phyloP scores from a whole-genome alignment of 2,797 vertebrate species.

The Darevskia mixta region DNA sequence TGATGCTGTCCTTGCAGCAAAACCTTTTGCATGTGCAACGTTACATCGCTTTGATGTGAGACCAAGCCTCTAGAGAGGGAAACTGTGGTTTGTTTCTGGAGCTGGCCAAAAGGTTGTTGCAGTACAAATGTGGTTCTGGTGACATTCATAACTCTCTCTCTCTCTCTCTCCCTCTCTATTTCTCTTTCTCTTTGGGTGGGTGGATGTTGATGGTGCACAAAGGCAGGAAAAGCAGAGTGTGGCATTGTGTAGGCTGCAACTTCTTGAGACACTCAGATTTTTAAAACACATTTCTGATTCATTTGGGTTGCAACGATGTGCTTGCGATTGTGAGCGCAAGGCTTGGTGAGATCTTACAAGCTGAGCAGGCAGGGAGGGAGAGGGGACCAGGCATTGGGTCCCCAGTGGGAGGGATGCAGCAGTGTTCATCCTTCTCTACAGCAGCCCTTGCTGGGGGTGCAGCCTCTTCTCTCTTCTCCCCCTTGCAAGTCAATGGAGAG shows the following conservation, averaged over 20 bases:
- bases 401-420: too few relatives aligned
- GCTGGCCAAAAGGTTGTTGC: not conserved
- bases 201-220: not conserved
- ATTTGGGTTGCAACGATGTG: not conserved
- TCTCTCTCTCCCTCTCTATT: too few relatives aligned
- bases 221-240: not conserved
- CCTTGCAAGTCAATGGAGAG: too few relatives aligned
- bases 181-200: too few relatives aligned
- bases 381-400: not conserved
- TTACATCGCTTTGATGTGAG: not conserved
- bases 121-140: not conserved
- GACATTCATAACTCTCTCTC: too few relatives aligned
- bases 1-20: conserved; percentile 51
- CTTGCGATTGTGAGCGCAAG: not conserved
- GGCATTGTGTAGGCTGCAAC: not conserved
- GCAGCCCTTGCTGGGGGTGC: too few relatives aligned
- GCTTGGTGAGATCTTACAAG: not conserved
- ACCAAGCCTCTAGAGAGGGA: not conserved
- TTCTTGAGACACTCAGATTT: not conserved
- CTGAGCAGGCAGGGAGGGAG: not conserved
- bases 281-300: not conserved
- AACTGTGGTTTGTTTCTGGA: not conserved
- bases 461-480: too few relatives aligned
- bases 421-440: too few relatives aligned
- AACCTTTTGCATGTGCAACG: not conserved